Conservation (phyloP, 2,888 invertebrate species). For the Mimumesa dahlbomi region DNA sequence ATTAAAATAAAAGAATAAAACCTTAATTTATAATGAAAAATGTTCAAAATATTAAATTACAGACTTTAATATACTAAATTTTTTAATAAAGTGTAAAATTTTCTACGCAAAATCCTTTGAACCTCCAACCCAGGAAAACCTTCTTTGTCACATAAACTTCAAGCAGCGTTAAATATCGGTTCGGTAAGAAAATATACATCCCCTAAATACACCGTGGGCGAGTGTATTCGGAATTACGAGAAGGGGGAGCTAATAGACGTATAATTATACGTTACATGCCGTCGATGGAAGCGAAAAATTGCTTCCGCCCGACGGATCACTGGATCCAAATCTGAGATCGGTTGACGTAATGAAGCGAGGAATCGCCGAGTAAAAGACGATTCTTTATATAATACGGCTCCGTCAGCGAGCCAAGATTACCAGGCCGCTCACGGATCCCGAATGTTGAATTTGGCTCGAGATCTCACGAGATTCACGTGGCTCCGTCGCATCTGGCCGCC, state of each 20-base stretch:
- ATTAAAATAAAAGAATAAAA: no score
- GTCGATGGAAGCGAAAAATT: slow-evolving; percentile 7
- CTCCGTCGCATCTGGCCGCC: slow-evolving; percentile 40
- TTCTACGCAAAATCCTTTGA: no score
- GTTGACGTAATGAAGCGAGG: slow-evolving; percentile 31
- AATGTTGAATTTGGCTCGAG: slow-evolving; percentile 51
- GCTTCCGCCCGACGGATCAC: slow-evolving; percentile 14
- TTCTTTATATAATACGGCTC: slow-evolving; percentile 73
- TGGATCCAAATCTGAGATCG: slow-evolving; percentile 7
- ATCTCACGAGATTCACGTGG: slow-evolving; percentile 55
- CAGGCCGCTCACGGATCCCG: slow-evolving; percentile 26
- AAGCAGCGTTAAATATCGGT: no score
- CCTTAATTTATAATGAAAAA: no score
- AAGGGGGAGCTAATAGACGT: slow-evolving; percentile 15
- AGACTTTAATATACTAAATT: no score
- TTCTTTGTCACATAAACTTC: no score
- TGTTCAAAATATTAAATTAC: no score
- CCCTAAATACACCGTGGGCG: not conserved
- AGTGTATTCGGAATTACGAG: slow-evolving; percentile 8
- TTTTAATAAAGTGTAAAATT: no score
- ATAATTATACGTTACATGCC: slow-evolving; percentile 6
- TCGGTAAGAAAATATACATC: no score
- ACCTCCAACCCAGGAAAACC: no score
- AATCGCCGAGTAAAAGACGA: slow-evolving; percentile 66
- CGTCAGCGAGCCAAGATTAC: slow-evolving; percentile 73